A percentile compares a stretch with the other conserved stretches of the same genome.
Evolutionary conservation across 2,797 vertebrate species (phyloP).

Genomic region (Ciconia nigra): DNA sequence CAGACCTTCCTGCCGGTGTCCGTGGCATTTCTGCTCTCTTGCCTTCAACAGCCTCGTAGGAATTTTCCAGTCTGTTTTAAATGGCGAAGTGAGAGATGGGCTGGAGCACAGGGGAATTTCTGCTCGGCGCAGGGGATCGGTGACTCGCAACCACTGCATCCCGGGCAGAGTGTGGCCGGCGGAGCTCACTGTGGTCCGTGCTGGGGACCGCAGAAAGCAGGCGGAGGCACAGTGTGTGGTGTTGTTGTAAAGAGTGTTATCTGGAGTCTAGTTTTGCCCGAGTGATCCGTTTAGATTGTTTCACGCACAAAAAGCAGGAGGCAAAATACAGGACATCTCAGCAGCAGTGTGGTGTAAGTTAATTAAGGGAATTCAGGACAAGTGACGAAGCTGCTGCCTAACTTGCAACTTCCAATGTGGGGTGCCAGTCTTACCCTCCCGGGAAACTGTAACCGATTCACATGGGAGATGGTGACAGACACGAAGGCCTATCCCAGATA

Average conservation of each 20-base stretch:
- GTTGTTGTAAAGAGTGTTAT: accelerated
- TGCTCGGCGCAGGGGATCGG: not conserved
- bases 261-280: accelerated
- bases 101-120: not conserved
- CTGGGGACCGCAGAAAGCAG: not conserved
- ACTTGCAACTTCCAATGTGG: accelerated
- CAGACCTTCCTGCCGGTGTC: not conserved
- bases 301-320: accelerated
- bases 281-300: accelerated
- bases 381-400: not conserved
- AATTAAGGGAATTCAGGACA: accelerated
- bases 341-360: accelerated
- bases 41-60: not conserved
- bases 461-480: accelerated
- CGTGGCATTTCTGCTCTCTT: not conserved
- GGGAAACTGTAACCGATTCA: accelerated
- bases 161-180: accelerated
- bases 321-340: accelerated
- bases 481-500: not conserved
- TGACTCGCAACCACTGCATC: accelerated
- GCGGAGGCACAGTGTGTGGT: not conserved
- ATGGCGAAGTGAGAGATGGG: not conserved
- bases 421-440: not conserved
- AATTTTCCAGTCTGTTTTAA: not conserved
- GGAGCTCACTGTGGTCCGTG: not conserved